phyloP scores from a whole-genome alignment of 2,113 vertebrate species.

The Eidolon helvum region DNA sequence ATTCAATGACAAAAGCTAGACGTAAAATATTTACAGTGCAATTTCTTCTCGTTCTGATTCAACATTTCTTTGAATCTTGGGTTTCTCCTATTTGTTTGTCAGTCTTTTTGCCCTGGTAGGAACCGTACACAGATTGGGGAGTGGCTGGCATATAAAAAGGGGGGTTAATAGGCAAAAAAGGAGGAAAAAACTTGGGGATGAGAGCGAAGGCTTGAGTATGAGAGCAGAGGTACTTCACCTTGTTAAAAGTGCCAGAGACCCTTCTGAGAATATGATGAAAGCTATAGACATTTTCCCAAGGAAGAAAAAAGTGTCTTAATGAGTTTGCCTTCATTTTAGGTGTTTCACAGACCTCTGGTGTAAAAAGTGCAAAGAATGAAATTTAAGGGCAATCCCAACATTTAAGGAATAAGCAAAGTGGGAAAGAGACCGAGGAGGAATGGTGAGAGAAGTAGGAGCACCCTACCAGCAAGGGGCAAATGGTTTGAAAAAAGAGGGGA shows the following conservation, averaged over 20 bases:
- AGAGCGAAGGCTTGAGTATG: no score
- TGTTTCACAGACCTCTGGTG: neutral
- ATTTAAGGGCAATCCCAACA: neutral
- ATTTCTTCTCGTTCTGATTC: slow-evolving; percentile 17
- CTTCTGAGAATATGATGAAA: slow-evolving; percentile 22
- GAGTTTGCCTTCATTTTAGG: slow-evolving; percentile 25
- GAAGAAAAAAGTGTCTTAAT: neutral
- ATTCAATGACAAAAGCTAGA: neutral
- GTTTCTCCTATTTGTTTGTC: neutral
- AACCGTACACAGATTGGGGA: slow-evolving; percentile 23
- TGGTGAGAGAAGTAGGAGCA: neutral
- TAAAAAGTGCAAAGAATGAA: neutral
- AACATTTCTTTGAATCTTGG: slow-evolving; percentile 8
- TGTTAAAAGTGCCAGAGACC: neutral
- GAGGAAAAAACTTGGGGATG: slow-evolving; percentile 16
- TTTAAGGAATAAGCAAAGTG: neutral
- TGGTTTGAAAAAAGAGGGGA: neutral
- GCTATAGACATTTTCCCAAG: neutral
- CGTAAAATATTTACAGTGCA: neutral
- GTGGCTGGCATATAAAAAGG: neutral
- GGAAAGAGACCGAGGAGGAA: neutral
- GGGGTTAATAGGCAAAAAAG: slow-evolving; percentile 1
- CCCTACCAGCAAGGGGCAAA: neutral
- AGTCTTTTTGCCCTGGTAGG: neutral
- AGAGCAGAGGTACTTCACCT: neutral